Evolutionary conservation across 2,113 vertebrate species (phyloP).

Genomic region (Nothoprocta pentlandii): DNA sequence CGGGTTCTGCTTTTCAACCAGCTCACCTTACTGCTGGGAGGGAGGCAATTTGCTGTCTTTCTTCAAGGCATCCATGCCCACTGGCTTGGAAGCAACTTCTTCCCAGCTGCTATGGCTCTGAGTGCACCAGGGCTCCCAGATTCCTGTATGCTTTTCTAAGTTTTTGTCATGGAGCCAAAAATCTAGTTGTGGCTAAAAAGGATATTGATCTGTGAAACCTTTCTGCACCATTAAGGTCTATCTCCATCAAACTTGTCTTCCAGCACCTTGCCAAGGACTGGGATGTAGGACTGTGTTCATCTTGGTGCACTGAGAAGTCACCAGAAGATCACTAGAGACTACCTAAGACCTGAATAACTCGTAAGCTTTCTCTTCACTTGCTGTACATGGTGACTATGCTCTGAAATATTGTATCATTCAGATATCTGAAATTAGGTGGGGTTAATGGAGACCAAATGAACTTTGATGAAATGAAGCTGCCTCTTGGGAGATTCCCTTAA

Average conservation of each 20-base stretch:
- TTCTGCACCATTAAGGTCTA: not conserved
- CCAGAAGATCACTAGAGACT: not conserved
- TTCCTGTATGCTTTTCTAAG: accelerated
- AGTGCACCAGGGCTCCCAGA: not conserved
- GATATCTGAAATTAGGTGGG: not conserved
- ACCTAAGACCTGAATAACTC: not conserved
- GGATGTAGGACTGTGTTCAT: not conserved
- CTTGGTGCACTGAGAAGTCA: too few species aligned
- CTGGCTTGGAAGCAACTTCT: not conserved
- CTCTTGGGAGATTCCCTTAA: not conserved
- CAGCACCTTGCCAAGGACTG: not conserved
- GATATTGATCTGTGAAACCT: not conserved
- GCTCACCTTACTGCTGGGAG: not conserved
- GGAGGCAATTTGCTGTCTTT: not conserved
- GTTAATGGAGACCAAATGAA: not conserved
- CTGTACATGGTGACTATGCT: accelerated
- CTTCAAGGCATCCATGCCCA: not conserved
- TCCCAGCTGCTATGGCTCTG: not conserved
- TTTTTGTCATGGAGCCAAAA: not conserved
- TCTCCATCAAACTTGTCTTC: not conserved
- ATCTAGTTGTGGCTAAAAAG: not conserved
- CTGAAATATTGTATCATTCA: not conserved
- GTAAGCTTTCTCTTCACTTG: not conserved
- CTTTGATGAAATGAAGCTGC: not conserved
- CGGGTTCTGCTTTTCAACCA: not conserved